Evolutionary conservation across 1,140 invertebrate species (phyloP).

Genomic region (Brachionus plicatilis): DNA sequence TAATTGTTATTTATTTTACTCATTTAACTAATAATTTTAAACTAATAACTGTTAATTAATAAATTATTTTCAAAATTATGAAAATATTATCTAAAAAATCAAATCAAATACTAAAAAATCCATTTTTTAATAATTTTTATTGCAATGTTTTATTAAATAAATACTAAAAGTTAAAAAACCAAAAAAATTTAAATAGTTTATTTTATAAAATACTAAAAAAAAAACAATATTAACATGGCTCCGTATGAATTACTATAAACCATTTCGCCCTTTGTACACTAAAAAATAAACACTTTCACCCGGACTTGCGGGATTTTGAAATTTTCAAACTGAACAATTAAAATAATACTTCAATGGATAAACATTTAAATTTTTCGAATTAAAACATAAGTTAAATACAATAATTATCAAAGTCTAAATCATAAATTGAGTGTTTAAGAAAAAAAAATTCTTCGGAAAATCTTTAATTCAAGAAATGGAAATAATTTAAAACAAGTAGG

Average conservation of each 20-base stretch:
- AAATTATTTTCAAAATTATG: no score
- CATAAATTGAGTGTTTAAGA: background rate
- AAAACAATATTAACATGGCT: background rate
- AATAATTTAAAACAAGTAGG: background rate
- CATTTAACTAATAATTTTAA: no score
- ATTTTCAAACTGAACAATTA: background rate
- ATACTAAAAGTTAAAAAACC: background rate
- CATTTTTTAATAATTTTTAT: background rate
- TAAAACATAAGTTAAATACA: background rate
- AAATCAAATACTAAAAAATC: no score
- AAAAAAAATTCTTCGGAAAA: background rate
- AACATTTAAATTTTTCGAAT: background rate
- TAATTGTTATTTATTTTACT: no score
- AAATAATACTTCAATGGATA: background rate
- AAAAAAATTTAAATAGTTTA: background rate
- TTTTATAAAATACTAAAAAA: background rate
- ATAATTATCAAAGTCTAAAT: background rate
- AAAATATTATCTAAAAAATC: no score
- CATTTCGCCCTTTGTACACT: background rate
- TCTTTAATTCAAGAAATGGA: background rate
- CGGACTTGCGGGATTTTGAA: background rate
- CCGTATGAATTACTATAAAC: background rate
- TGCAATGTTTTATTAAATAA: background rate
- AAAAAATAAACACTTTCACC: background rate
- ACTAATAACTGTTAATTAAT: no score